Evolutionary conservation across 2,888 invertebrate species (phyloP), one percentile per base, ranked within the genome.

Genomic region (Rhingia campestris): DNA sequence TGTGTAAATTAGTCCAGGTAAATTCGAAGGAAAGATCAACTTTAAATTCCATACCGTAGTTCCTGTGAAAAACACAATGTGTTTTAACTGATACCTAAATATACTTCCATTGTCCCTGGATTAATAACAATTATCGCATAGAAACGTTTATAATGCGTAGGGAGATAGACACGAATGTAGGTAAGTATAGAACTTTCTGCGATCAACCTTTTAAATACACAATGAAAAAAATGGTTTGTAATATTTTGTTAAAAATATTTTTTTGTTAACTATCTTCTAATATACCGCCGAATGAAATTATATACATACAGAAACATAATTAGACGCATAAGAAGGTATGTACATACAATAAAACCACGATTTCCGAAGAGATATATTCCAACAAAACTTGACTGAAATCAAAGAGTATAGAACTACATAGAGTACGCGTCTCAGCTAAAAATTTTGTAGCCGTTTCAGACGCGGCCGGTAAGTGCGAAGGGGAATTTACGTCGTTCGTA

Each of bases 31-130:
- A 45, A 33, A 61, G 35, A 41, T 35, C 33, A 61, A 53, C n/a
- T 72, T 72, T 10, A 75, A 66, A 59, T 67, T 75, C 66, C 66
- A 43, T 67, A 53, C 30, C 10, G 51, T 43, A 43, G 58, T 66
- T 59, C 67, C 75, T 66, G 67, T 45, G 58, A 10, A 66, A 51
- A 51, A 75, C 58, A 66, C 30, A 56, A 12, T 45, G 33, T n/a
- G 43, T 63, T 63, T 73, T 63, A 45, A 35, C 56, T 64, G 45
- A 32, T 47, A 56, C 30, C 12, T 32, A 37, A 37, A 73, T 30
- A 47, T 47, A 64, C 58, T 56, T 49, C 64, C 56, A 49, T n/a
- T 56, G 47, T 64, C 33, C 47, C 54, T 49, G 14, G 33, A n/a
- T 56, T 39, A 64, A 45, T 54, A 56, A 63, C 45, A 63, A 63